Evolutionary conservation across 1,140 invertebrate genomes (phyloP).

Genomic region (Trachymyrmex septentrionalis): DNA sequence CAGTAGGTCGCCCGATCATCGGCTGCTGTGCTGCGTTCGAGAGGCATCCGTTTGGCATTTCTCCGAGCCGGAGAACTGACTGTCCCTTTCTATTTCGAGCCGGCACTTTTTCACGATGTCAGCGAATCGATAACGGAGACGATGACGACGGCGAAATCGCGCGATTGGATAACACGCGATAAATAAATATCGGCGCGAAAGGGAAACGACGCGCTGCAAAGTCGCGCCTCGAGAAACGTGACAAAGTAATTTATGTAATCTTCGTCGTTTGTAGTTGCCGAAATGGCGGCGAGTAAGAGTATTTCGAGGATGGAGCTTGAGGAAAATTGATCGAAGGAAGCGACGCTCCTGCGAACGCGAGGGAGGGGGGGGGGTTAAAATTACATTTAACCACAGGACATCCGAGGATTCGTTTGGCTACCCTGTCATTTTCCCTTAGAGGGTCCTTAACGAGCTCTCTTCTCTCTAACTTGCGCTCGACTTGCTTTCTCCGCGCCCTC

Average conservation of each 20-base stretch:
- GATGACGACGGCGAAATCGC: conserved; percentile 10
- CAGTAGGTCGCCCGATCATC: conserved; percentile 78
- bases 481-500: background rate
- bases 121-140: conserved; percentile 11
- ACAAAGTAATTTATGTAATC: background rate
- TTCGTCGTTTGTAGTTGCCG: background rate
- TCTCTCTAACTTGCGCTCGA: conserved; percentile 23
- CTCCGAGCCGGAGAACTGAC: conserved; percentile 28
- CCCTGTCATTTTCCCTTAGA: conserved; percentile 77
- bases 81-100: conserved; percentile 48
- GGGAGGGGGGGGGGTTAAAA: conserved; percentile 73
- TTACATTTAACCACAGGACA: conserved; percentile 72
- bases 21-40: conserved; percentile 40
- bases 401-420: conserved; percentile 76
- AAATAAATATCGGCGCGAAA: conserved; percentile 16
- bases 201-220: background rate
- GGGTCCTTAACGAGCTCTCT: conserved; percentile 75
- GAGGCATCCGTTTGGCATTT: conserved; percentile 71
- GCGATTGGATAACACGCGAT: background rate
- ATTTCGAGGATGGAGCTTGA: conserved; percentile 22
- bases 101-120: conserved; percentile 71
- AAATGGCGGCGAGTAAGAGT: background rate
- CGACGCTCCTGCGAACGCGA: conserved; percentile 40
- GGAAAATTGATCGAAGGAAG: conserved; percentile 64
- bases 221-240: background rate